phyloP scores from a whole-genome alignment of 2,113 vertebrate genomes.

The Grammomys dolichurus region DNA sequence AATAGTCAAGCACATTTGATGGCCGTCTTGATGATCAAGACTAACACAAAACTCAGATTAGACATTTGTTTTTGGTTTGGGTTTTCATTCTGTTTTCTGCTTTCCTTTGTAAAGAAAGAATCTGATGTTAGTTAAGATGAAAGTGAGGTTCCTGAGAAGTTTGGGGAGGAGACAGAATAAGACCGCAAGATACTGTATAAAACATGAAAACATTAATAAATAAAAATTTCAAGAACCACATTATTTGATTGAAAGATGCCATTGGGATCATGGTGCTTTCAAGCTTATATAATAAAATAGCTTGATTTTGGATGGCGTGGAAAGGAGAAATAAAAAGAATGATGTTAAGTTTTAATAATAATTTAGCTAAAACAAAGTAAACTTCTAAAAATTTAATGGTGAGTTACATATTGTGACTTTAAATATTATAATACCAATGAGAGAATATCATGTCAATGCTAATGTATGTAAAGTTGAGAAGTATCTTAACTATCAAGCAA shows the following conservation, averaged over 20 bases:
- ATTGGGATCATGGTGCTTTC: rapidly evolving
- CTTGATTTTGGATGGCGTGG: background rate
- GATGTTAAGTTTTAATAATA: background rate
- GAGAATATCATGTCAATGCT: background rate
- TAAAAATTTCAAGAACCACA: background rate
- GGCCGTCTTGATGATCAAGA: background rate
- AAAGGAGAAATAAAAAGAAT: background rate
- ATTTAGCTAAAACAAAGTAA: background rate
- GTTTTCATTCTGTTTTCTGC: background rate
- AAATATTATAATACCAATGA: background rate
- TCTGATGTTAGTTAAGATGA: background rate
- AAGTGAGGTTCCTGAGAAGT: background rate
- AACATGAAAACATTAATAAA: background rate
- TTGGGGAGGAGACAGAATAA: background rate
- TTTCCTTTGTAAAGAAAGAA: background rate
- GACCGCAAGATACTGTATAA: background rate
- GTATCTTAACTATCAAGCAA: background rate
- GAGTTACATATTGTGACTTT: background rate
- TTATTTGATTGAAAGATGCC: too few species aligned
- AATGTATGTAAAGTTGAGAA: background rate
- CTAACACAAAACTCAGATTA: background rate
- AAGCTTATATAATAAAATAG: background rate
- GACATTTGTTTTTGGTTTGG: background rate
- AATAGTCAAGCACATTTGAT: background rate
- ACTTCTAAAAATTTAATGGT: background rate